Percentiles rank a stretch among this genome's conserved stretches.
phyloP scores from a whole-genome alignment of 2,113 vertebrate species.

The Carlito syrichta region DNA sequence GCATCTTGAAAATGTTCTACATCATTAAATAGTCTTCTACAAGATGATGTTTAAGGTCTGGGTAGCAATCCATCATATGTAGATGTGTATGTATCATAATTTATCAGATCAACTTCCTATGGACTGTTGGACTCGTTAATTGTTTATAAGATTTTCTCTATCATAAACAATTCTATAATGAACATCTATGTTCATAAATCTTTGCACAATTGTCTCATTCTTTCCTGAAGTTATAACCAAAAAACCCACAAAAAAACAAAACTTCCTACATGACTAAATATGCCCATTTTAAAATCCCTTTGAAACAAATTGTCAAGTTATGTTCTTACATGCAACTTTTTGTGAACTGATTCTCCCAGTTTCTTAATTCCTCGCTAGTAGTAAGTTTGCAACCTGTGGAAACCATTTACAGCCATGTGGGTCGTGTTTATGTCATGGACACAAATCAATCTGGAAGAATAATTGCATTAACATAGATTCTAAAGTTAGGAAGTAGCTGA shows the following conservation, averaged over 20 bases:
- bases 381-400: neutral
- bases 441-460: neutral
- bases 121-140: neutral
- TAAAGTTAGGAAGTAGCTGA: neutral
- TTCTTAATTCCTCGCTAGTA: neutral
- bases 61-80: neutral
- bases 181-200: neutral
- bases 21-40: neutral
- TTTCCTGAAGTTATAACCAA: neutral
- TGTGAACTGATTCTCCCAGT: neutral
- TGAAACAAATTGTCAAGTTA: neutral
- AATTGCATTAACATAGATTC: neutral
- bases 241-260: too few relatives aligned
- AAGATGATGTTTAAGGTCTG: neutral
- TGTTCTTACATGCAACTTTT: neutral
- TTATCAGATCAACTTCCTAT: neutral
- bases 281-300: neutral
- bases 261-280: neutral
- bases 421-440: neutral
- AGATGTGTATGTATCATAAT: neutral
- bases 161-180: neutral
- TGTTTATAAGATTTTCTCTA: neutral
- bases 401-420: neutral
- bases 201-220: neutral
- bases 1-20: neutral